Conservation (phyloP, 2,797 vertebrate genomes). For the Echiichthys vipera region DNA sequence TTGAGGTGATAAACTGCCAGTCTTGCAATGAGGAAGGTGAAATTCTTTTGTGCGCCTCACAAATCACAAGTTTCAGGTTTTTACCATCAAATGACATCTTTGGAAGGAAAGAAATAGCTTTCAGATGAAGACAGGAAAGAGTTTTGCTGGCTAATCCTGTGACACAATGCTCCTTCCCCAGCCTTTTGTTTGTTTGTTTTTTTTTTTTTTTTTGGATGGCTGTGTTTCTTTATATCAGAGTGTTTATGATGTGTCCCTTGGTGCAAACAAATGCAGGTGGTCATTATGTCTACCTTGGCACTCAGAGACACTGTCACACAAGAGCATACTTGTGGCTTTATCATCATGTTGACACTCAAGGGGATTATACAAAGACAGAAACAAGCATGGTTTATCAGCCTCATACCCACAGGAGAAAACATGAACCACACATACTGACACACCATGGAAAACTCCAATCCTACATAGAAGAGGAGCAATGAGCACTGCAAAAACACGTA, state of each 20-base stretch:
- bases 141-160: constrained; percentile 14
- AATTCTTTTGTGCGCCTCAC: background rate
- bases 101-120: background rate
- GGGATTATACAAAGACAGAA: constrained; percentile 78
- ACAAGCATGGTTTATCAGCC: constrained; percentile 76
- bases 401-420: constrained; percentile 32
- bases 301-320: constrained; percentile 52
- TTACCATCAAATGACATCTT: constrained; percentile 20
- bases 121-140: constrained; percentile 18
- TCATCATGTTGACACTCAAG: constrained; percentile 70
- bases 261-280: constrained; percentile 32
- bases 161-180: background rate
- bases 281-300: constrained; percentile 64
- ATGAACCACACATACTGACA: constrained; percentile 14
- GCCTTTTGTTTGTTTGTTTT: background rate
- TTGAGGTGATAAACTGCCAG: constrained; percentile 36
- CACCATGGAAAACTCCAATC: constrained; percentile 44
- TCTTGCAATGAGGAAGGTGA: constrained; percentile 33
- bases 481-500: constrained; percentile 20
- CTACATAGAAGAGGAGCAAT: constrained; percentile 35
- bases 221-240: constrained; percentile 27
- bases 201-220: background rate
- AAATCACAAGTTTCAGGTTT: constrained; percentile 22
- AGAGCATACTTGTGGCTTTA: constrained; percentile 64
- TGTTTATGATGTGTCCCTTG: constrained; percentile 32